phyloP scores from a whole-genome alignment of 1,140 invertebrate species.

The Drosophila sproati region DNA sequence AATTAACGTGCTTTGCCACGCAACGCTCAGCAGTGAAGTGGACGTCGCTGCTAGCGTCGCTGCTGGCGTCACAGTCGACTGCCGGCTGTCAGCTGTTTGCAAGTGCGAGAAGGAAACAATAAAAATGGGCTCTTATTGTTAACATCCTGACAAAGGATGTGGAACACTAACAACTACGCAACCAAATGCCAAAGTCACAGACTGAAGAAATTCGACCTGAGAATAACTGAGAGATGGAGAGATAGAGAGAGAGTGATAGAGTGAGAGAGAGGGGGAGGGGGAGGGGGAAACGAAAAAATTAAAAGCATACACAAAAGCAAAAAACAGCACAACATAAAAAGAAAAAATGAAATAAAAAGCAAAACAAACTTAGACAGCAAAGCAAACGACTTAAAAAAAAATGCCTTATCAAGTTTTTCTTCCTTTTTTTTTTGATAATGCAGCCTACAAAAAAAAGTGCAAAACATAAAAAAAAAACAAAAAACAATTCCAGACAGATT shows the following conservation, averaged over 20 bases:
- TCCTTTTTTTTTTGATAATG: neutral
- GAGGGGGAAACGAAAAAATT: slow-evolving; percentile 10
- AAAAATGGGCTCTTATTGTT: slow-evolving; percentile 78
- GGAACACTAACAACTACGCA: slow-evolving; percentile 45
- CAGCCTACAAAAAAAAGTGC: neutral
- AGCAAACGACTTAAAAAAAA: neutral
- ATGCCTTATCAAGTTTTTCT: slow-evolving; percentile 4
- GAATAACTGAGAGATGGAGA: slow-evolving; percentile 3
- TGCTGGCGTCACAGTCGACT: slow-evolving; percentile 36
- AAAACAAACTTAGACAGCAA: slow-evolving; percentile 16
- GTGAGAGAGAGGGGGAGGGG: neutral
- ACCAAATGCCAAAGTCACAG: slow-evolving; percentile 41
- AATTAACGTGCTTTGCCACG: slow-evolving; percentile 73
- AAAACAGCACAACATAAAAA: neutral
- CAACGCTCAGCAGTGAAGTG: slow-evolving; percentile 25
- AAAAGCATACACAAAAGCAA: neutral
- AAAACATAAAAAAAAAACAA: neutral
- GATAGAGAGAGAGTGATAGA: slow-evolving; percentile 22
- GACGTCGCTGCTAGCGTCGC: slow-evolving; percentile 26
- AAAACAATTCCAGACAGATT: neutral
- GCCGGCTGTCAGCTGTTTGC: slow-evolving; percentile 73
- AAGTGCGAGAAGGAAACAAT: slow-evolving; percentile 76
- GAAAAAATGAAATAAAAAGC: slow-evolving; percentile 14
- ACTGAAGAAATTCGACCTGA: slow-evolving; percentile 28
- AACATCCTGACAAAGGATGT: slow-evolving; percentile 69